Conservation (phyloP, 2,113 vertebrate genomes). For the Paratilapia polleni region DNA sequence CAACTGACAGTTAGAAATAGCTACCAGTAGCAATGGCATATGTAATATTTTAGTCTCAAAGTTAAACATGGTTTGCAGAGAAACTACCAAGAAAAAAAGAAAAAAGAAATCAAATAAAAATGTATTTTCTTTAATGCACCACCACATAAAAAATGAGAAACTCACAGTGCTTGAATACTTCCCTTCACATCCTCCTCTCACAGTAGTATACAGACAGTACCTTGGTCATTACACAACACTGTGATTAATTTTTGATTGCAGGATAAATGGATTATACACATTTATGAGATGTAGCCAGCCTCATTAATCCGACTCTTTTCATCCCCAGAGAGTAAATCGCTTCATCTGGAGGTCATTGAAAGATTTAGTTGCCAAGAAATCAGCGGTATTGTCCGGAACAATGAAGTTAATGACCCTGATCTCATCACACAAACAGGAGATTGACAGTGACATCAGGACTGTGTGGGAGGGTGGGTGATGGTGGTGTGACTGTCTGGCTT, state of each 20-base stretch:
- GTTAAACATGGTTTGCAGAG: slow-evolving; percentile 1
- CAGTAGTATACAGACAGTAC: neutral
- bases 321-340: slow-evolving; percentile 24
- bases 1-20: slow-evolving; percentile 19
- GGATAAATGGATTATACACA: slow-evolving; percentile 42
- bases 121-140: neutral
- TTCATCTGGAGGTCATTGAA: slow-evolving; percentile 26
- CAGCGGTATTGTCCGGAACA: slow-evolving; percentile 37
- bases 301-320: slow-evolving; percentile 39
- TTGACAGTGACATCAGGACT: neutral
- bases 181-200: neutral
- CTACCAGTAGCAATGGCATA: neutral
- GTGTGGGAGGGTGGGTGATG: neutral
- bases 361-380: slow-evolving; percentile 39
- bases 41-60: neutral
- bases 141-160: neutral
- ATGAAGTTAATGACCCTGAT: slow-evolving; percentile 29
- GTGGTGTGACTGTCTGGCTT: neutral
- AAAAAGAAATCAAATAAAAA: slow-evolving; percentile 18
- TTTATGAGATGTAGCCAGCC: slow-evolving; percentile 20
- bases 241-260: slow-evolving; percentile 15
- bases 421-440: slow-evolving; percentile 29
- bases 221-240: slow-evolving; percentile 9
- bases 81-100: neutral
- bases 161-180: neutral